These are phyloP conservation scores for Montipora cactus DNA, from an alignment of 64 coral and sea anemone genomes.

Conservation along the genomic window DNA sequence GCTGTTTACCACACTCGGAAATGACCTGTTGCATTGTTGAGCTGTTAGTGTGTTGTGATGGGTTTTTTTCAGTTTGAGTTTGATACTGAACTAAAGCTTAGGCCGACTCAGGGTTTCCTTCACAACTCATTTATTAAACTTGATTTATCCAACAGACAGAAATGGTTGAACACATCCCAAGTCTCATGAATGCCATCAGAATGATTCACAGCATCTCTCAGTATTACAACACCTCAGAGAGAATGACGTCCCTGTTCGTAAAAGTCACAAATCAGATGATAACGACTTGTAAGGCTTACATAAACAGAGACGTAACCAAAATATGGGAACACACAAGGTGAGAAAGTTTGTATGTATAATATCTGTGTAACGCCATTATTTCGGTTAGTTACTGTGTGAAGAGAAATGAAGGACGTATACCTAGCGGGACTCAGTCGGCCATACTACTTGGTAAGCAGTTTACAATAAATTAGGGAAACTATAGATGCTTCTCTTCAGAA, in stretches of 20 bases:
- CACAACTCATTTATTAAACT: not conserved
- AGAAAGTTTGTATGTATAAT: not conserved
- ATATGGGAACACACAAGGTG: conserved; percentile 97
- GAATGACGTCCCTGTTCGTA: conserved; percentile 98
- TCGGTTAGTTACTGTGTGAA: too few relatives aligned
- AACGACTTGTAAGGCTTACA: conserved; percentile 97
- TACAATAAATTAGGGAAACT: too few relatives aligned
- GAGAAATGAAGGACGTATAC: too few relatives aligned
- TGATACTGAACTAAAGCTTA: too few relatives aligned
- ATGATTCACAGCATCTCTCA: conserved; percentile 98
- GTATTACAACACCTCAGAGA: conserved; percentile 98
- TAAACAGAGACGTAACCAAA: conserved; percentile 83
- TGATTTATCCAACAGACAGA: conserved; percentile 63
- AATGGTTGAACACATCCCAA: conserved; percentile 94
- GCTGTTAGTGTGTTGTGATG: too few relatives aligned
- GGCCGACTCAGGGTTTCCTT: not conserved
- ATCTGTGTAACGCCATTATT: not conserved
- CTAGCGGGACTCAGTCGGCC: too few relatives aligned
- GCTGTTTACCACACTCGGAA: too few relatives aligned
- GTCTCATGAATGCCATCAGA: conserved; percentile 95
- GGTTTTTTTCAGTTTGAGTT: too few relatives aligned
- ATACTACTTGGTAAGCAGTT: too few relatives aligned
- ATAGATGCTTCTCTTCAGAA: too few relatives aligned
- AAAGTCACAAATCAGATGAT: conserved; percentile 99
- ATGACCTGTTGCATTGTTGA: too few relatives aligned